Base-by-base conservation (phyloP, 1,140 invertebrate species). In the Papilio dardanus region DNA sequence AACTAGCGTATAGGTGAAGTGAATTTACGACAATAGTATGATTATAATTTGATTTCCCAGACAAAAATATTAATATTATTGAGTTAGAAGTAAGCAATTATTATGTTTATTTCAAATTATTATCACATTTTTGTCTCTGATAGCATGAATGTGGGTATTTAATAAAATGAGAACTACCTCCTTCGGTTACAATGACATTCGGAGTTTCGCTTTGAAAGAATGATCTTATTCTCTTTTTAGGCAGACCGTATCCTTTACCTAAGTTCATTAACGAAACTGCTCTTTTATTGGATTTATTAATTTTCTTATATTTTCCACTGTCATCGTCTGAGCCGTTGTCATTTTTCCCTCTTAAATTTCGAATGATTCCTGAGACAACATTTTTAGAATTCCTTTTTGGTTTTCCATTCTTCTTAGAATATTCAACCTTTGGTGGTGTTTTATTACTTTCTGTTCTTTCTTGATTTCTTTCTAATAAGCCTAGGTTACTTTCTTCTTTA, bases 111-210 rank as follows among this genome's bases (percentile, higher is more conserved):
- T n/a, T 58, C 24, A 35, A 54, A 58, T 1, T 73, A 73, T 73
- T 58, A 58, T 73, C 71, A 73, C 6, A 54, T 30, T 58, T 73
- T 31, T 35, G 10, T 54, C 8, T 8, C 1, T 16, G 21, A 16
- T 21, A 21, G 30, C 28, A 30, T 50, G 21, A 42, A 42, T 40
- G 68, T 75, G 66, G 71, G 46, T 76, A 74, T 76, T 31, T 74
- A 66, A 73, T 74, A 79, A 76, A 76, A 35, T 71, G 74, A 79
- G 77, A 86, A 82, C 86, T 94, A 94, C 93, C 93, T 94, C 92
- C 92, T 93, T 93, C 91, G 76, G 93, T 90, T 65, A 93, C 92
- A 67, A 94, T 89, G 74, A 94, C 88, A 77, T 93, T 91, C 37
- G 92, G 92, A 33, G 88, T 82, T 83, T 91, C 86, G 37, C 86